Evolutionary conservation across 2,797 vertebrate genomes (phyloP), one percentile per base, ranked within the genome.

Genomic region (Anableps anableps): DNA sequence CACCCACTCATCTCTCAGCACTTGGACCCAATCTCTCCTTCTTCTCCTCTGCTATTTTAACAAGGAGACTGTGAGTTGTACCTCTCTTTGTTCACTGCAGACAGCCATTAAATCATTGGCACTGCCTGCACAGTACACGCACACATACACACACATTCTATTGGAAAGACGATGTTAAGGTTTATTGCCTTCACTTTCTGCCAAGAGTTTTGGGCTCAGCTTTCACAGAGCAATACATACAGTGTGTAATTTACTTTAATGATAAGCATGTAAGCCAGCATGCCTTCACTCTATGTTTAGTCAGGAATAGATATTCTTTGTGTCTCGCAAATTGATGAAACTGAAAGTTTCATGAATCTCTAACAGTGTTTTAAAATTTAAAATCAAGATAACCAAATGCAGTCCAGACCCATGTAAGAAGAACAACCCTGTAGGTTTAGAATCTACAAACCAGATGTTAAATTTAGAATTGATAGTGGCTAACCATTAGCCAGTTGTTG

Each of bases 41-140:
- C 72, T 74, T 48, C 76, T 82, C 36, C 38, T 71, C 70, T 85
- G 80, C 76, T 74, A 13, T 81, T 86, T 84, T 84, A 87, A 78
- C 79, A 80, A 89, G 73, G 66, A 78, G 75, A 48, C 85, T 91
- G 81, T 43, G 60, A 82, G 55, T 78, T 74, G 79, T 72, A 75
- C n/a, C 73, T 79, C 50, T 81, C 85, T 43, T 31, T 78, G 84
- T 93, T 78, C 78, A 83, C 51, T 58, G 77, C 77, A 92, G 82
- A 90, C 89, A 89, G 72, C 83, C 80, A 82, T 91, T 88, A 89
- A 89, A 89, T 91, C 77, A 75, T 45, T 82, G 66, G 75, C 36
- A 71, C 66, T 80, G 76, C 47, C 55, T 79, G 14, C 74, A 72
- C 66, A 70, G 38, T 11, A 38, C 72, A n/a, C 73, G 74, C 73